Base-by-base conservation (phyloP, 2,797 vertebrate species). In the Crotalus adamanteus region DNA sequence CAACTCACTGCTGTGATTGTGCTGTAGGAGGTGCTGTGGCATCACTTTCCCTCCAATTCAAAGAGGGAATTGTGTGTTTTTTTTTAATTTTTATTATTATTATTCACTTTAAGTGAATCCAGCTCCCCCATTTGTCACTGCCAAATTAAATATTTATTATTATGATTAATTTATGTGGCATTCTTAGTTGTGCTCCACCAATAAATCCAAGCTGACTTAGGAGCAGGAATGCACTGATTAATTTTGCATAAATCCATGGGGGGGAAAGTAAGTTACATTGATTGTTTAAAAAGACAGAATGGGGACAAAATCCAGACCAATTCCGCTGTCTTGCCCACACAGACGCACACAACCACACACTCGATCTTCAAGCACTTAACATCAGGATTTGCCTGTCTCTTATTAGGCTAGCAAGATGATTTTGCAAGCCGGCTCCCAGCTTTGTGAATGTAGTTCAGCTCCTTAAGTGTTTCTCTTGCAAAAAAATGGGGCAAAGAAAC, bases 1-100 rank as follows among this genome's bases (percentile, higher is more conserved):
- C 8, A 0, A 9, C 13, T 13, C 1, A 3, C 7, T 0, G 22
- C 1, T 65, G 51, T 56, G 3, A 25, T 56, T n/a, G 51, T 57
- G n/a, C 61, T 4, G 14, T 55, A 73, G 86, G 53, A 20, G 91
- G 61, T 63, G 18, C 25, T 57, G 28, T 37, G 14, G 47, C 13
- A 53, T 37, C 78, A 13, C 11, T 9, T 57, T 28, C 31, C 11
- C 42, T 55, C 47, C 1, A 13, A 9, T 65, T 90, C 51, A 1
- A 1, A 89, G 22, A 65, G 16, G 47, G 16, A 42, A 22, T 87
- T 56, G 55, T 11, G 8, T 3, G n/a, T 42, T 42, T 88, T 47
- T 53, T 5, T 3, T 18, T 4, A 47, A 28, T 47, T 47, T 47
- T 51, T 51, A 51, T 9, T 9, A 53, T 53, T 53, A 53, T 53